phyloP scores from a whole-genome alignment of 2,113 vertebrate species.

The Sturnus vulgaris region DNA sequence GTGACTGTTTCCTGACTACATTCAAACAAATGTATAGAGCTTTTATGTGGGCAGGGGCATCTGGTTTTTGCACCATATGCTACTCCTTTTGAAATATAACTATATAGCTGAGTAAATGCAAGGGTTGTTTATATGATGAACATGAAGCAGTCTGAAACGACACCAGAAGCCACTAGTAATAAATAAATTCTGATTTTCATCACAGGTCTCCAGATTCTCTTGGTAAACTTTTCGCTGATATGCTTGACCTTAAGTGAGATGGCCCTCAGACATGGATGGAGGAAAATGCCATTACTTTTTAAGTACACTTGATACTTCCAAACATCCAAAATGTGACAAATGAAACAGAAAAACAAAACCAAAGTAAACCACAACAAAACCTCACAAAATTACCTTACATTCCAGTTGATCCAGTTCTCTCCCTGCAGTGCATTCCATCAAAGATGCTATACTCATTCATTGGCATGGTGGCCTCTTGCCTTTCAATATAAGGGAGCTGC shows the following conservation, averaged over 20 bases:
- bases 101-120: constrained; percentile 49
- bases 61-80: constrained; percentile 56
- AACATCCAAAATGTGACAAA: neutral
- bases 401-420: neutral
- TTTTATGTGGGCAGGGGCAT: constrained; percentile 58
- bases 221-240: neutral
- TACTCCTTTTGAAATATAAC: constrained; percentile 37
- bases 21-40: constrained; percentile 60
- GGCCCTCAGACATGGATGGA: neutral
- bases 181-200: neutral
- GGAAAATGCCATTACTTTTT: neutral
- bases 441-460: neutral
- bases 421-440: neutral
- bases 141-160: constrained; percentile 29
- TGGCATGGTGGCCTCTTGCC: neutral
- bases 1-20: constrained; percentile 62
- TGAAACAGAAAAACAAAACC: neutral
- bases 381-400: neutral
- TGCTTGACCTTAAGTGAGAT: neutral
- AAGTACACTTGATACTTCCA: neutral
- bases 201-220: neutral
- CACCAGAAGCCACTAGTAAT: constrained; percentile 16
- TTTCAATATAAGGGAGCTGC: neutral
- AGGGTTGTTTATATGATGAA: constrained; percentile 36
- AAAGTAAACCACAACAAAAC: neutral